Conservation (phyloP, 2,797 vertebrate species). For the Spinus olivaceus region DNA sequence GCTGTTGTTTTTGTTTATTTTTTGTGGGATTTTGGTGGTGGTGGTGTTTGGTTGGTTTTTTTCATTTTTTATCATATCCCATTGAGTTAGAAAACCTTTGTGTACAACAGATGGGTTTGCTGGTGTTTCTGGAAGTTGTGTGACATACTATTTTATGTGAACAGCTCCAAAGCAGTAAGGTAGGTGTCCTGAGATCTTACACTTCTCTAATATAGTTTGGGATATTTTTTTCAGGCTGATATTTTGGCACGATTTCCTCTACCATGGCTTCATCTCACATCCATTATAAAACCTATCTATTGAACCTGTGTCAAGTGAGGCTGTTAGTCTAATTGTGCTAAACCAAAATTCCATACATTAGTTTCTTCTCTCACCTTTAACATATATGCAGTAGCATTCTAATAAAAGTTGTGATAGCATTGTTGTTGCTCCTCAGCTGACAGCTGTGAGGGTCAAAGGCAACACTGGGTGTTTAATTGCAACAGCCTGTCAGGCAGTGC, state of each 20-base stretch:
- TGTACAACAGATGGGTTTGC: not conserved
- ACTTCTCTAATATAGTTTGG: not conserved
- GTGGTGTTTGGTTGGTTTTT: not conserved
- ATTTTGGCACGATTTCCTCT: not conserved
- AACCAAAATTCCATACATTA: not conserved
- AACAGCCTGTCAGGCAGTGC: fast-evolving
- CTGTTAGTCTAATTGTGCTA: not conserved
- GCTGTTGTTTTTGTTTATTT: not conserved
- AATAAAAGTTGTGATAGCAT: not conserved
- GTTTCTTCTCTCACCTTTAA: not conserved
- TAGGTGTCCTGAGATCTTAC: not conserved
- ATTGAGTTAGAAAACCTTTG: not conserved
- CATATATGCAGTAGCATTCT: not conserved
- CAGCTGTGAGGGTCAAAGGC: not conserved
- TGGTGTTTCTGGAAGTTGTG: not conserved
- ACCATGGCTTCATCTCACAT: not conserved
- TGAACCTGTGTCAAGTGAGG: not conserved
- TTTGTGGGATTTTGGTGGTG: not conserved
- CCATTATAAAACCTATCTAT: not conserved
- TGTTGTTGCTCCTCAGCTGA: not conserved
- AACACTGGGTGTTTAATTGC: not conserved
- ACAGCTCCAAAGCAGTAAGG: not conserved
- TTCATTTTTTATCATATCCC: not conserved
- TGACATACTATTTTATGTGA: not conserved
- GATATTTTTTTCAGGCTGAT: not conserved